These are phyloP conservation scores for Pemphredon lugubris DNA, from an alignment of 2,888 invertebrate genomes.

Conservation along the genomic window DNA sequence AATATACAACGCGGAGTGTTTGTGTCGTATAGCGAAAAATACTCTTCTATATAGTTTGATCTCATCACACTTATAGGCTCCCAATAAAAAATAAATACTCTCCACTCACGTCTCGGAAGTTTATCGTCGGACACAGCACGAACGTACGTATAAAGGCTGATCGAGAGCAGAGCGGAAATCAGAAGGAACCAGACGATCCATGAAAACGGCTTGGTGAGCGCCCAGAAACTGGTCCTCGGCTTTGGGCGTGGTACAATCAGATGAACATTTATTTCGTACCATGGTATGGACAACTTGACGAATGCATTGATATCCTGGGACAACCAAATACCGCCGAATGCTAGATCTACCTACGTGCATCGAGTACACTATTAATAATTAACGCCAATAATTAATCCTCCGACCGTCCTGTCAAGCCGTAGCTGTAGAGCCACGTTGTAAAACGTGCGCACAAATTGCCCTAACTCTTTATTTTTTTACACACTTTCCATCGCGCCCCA, in stretches of 20 bases:
- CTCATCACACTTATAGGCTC: neutral
- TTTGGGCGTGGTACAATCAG: conserved; percentile 75
- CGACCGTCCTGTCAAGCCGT: too few relatives aligned
- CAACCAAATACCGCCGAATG: conserved; percentile 73
- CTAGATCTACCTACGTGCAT: conserved; percentile 69
- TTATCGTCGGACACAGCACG: conserved; percentile 67
- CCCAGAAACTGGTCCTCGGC: conserved; percentile 73
- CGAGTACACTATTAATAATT: too few relatives aligned
- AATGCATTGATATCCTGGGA: conserved; percentile 61
- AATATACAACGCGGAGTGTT: too few relatives aligned
- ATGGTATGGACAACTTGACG: conserved; percentile 68
- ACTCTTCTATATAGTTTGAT: too few relatives aligned
- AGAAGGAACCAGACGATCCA: conserved; percentile 67
- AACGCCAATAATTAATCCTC: too few relatives aligned
- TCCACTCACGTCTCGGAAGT: conserved; percentile 65
- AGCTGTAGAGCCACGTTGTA: too few relatives aligned
- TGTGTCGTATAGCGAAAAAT: too few relatives aligned
- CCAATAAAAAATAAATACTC: neutral
- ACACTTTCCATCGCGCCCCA: too few relatives aligned
- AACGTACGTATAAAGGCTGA: conserved; percentile 61
- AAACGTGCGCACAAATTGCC: too few relatives aligned
- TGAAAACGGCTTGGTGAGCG: conserved; percentile 71
- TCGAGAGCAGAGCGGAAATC: conserved; percentile 48
- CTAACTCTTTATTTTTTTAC: too few relatives aligned
- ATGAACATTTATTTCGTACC: conserved; percentile 68